Evolutionary conservation across 2,888 invertebrate genomes (phyloP).

Genomic region (Chalcis sispes): DNA sequence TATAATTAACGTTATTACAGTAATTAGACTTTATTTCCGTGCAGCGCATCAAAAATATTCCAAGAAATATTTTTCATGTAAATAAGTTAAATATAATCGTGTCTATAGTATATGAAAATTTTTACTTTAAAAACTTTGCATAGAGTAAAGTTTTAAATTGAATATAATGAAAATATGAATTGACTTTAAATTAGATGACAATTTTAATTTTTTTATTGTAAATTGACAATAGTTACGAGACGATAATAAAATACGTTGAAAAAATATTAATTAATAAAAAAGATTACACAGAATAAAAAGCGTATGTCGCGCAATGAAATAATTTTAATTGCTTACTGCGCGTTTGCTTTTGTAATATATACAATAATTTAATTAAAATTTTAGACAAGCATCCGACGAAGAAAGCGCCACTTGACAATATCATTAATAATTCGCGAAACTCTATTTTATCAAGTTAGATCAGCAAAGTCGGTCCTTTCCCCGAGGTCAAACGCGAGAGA

Average conservation of each 20-base stretch:
- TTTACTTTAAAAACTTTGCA: not conserved
- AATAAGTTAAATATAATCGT: not conserved
- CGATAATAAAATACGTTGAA: no score
- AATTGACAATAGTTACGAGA: no score
- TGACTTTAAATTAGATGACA: no score
- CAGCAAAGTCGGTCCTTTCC: conserved; percentile 12
- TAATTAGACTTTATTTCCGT: conserved; percentile 13
- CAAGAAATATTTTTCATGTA: not conserved
- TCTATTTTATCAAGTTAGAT: conserved; percentile 43
- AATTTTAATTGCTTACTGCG: not conserved
- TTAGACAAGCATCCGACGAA: no score
- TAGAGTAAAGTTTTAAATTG: no score
- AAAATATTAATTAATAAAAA: conserved; percentile 11
- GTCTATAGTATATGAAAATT: not conserved
- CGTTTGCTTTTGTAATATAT: no score
- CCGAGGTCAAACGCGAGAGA: conserved; percentile 40
- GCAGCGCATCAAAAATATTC: not conserved
- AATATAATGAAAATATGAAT: no score
- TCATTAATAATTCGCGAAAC: no score
- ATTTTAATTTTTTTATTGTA: no score
- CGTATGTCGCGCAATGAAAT: not conserved
- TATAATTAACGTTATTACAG: no score
- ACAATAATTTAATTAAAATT: conserved; percentile 38
- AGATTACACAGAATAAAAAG: not conserved
- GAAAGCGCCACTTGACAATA: not conserved